Base-by-base conservation (phyloP, 2,113 vertebrate genomes). In the Hipposideros armiger region DNA sequence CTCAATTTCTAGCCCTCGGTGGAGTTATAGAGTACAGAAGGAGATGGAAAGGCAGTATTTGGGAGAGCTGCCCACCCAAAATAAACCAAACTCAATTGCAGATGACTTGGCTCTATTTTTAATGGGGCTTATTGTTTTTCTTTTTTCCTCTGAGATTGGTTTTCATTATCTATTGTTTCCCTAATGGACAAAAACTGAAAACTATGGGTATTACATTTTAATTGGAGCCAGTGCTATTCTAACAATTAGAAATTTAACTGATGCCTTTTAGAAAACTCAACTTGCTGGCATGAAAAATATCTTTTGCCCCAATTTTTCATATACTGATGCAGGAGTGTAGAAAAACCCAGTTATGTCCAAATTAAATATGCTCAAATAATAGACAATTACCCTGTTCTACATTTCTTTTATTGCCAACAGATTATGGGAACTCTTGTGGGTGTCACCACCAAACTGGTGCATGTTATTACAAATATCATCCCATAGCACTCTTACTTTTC, bases 111-210 rank as follows among this genome's bases (percentile, higher is more conserved):
- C 50, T 96, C 32, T 36, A 11, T 62, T 86, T 42, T n/a, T 50
- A 94, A 72, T 69, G 32, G 64, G 16, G 30, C 30, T 78, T 67
- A 62, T 13, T 58, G 24, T 54, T 60, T 86, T 95, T 45, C 40
- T 83, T 90, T 83, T 67, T 54, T 50, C 50, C 45, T 67, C 96
- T 90, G 92, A 95, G 86, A 90, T 83, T 85, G 50, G 42, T 83
- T 95, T 94, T 86, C 83, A 89, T 89, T 91, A 86, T 11, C 58
- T 36, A 72, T 69, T 94, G 13, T 91, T 91, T 94, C 40, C 62
- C 67, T 88, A 91, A 86, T 77, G 50, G 45, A 77, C 85, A 17
- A 94, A 92, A 97, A 97, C 64, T 19, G 22, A 97, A 94, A 95
- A 94, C 45, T 42, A 20, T 74, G 40, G n/a, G 4, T 45, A 84